Percentiles rank a stretch among this genome's conserved stretches.
phyloP scores from a whole-genome alignment of 1,140 invertebrate species.

The Tigriopus japonicus region DNA sequence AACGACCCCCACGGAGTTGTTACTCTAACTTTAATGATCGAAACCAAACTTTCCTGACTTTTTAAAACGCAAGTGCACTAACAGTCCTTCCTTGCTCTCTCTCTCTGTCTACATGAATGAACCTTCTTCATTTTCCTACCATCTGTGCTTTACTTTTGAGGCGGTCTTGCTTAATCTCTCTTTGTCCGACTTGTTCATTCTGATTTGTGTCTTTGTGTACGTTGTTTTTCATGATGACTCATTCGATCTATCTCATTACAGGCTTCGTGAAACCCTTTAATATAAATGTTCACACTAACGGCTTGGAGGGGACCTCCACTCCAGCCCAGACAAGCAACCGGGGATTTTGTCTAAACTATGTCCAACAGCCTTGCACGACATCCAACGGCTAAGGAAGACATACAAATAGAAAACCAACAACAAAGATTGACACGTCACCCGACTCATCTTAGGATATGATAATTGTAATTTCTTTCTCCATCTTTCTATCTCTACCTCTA shows the following conservation, averaged over 20 bases:
- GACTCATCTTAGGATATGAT: no score
- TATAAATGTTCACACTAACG: slow-evolving; percentile 18
- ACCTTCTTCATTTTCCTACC: neutral
- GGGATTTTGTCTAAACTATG: slow-evolving; percentile 59
- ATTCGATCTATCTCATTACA: neutral
- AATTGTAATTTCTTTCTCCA: no score
- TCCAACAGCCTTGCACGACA: slow-evolving; percentile 55
- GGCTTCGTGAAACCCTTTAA: slow-evolving; percentile 19
- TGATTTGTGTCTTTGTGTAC: no score
- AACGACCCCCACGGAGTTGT: no score
- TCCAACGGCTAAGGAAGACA: neutral
- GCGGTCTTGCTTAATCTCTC: neutral
- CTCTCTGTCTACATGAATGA: no score
- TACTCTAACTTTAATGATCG: no score
- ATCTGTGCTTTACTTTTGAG: neutral
- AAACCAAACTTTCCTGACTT: no score
- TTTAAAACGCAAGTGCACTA: no score
- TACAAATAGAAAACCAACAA: no score
- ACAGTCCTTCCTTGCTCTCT: no score
- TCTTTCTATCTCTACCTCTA: neutral
- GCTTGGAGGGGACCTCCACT: slow-evolving; percentile 13
- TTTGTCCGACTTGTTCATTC: no score
- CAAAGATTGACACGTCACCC: no score
- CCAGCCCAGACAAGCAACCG: slow-evolving; percentile 26
- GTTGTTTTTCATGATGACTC: neutral